Evolutionary conservation across 2,888 invertebrate genomes (phyloP).

Genomic region (Plebejus anna): DNA sequence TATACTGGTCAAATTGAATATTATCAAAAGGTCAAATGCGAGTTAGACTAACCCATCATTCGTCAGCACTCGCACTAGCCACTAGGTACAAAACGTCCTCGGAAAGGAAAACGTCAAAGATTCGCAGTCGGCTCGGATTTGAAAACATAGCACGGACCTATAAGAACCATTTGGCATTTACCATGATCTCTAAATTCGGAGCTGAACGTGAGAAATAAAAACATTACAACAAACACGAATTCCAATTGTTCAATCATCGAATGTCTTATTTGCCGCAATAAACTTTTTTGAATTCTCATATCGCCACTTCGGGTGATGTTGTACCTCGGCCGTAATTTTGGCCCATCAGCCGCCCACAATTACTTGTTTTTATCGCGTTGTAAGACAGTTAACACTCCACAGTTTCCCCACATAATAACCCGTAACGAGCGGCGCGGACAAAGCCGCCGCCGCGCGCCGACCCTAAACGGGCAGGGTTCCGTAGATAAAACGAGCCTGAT

Average conservation of each 20-base stretch:
- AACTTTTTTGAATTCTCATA: not conserved
- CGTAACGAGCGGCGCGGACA: not conserved
- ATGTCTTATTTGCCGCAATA: not conserved
- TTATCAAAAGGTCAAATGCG: too few relatives aligned
- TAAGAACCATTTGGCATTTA: too few relatives aligned
- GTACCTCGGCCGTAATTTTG: not conserved
- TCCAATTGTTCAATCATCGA: not conserved
- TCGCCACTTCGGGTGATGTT: not conserved
- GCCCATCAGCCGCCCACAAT: not conserved
- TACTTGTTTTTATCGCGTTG: not conserved
- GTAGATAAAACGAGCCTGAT: slow-evolving; percentile 8
- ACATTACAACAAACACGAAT: not conserved
- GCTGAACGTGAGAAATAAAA: not conserved
- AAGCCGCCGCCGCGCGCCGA: slow-evolving; percentile 13
- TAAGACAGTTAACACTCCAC: not conserved
- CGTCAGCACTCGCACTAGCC: too few relatives aligned
- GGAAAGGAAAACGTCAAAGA: too few relatives aligned
- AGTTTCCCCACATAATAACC: slow-evolving; percentile 17
- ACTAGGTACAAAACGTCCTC: too few relatives aligned
- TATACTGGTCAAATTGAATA: too few relatives aligned
- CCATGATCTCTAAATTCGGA: not conserved
- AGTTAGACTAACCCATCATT: too few relatives aligned
- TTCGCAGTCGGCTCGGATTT: too few relatives aligned
- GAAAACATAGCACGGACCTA: too few relatives aligned
- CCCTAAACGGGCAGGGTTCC: not conserved